Conservation (phyloP, 2,888 invertebrate genomes). For the Aethes cnicana region DNA sequence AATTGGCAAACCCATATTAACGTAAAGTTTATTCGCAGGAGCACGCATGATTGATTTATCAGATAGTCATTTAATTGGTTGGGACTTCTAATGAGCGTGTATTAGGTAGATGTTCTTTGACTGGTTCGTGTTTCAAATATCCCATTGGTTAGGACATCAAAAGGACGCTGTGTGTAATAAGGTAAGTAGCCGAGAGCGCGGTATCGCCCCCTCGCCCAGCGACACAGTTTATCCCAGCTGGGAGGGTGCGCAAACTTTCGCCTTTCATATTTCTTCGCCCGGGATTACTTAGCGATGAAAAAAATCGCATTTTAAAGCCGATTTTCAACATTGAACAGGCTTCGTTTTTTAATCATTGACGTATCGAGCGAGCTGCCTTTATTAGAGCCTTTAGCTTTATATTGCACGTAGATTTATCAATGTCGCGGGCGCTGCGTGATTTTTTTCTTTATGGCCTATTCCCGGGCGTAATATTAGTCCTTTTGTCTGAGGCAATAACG, state of each 20-base stretch:
- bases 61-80: slow-evolving; percentile 1
- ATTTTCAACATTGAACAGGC: slow-evolving; percentile 39
- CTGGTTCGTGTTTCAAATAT: slow-evolving; percentile 16
- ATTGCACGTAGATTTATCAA: too few relatives aligned
- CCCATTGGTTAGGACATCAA: slow-evolving; percentile 26
- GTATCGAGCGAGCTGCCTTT: not conserved
- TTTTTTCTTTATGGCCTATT: slow-evolving; percentile 74
- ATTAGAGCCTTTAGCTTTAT: too few relatives aligned
- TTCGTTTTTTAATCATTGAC: not conserved
- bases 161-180: slow-evolving; percentile 28
- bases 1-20: slow-evolving; percentile 26
- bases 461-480: slow-evolving; percentile 62
- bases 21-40: slow-evolving; percentile 10
- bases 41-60: slow-evolving; percentile 2
- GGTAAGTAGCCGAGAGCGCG: slow-evolving; percentile 32
- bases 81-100: not conserved
- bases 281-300: slow-evolving; percentile 57
- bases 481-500: slow-evolving; percentile 78
- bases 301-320: slow-evolving; percentile 53
- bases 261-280: slow-evolving; percentile 54
- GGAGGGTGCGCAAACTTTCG: slow-evolving; percentile 53
- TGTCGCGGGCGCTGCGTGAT: too few relatives aligned
- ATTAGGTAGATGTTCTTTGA: not conserved
- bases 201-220: slow-evolving; percentile 31
- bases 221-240: slow-evolving; percentile 40